Evolutionary conservation across 1,140 invertebrate species (phyloP).

Genomic region (Drosophila elegans): DNA sequence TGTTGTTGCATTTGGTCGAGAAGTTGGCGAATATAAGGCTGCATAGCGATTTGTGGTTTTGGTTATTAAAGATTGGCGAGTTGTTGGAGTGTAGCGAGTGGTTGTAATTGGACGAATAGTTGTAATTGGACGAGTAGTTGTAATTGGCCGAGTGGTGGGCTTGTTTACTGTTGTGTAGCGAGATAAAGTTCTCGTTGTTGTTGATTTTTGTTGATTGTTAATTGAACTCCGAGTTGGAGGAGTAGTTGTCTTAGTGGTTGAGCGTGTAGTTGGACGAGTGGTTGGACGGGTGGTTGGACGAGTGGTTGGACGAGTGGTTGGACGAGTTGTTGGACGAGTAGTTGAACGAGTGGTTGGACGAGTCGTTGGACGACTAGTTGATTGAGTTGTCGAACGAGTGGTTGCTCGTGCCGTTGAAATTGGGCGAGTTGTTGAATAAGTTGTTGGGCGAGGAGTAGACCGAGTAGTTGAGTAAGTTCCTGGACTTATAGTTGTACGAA

Average conservation of each 20-base stretch:
- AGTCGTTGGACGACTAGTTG: background rate
- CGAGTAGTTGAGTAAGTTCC: constrained; percentile 11
- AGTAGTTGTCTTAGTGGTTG: background rate
- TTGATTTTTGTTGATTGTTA: background rate
- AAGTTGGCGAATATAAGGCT: constrained; percentile 9
- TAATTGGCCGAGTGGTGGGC: constrained; percentile 9
- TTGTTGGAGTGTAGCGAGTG: constrained; percentile 7
- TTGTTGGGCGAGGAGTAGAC: background rate
- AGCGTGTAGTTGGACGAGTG: background rate
- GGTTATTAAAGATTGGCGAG: constrained; percentile 4
- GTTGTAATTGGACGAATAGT: constrained; percentile 15
- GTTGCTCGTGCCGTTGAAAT: constrained; percentile 1
- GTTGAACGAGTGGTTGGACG: background rate
- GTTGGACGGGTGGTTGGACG: constrained; percentile 1
- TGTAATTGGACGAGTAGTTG: constrained; percentile 16
- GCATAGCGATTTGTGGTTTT: constrained; percentile 3
- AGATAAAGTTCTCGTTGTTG: constrained; percentile 4
- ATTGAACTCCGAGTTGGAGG: background rate
- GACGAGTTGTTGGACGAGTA: background rate
- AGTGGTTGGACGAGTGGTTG: constrained; percentile 2
- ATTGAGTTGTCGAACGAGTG: background rate
- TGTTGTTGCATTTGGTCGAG: constrained; percentile 4
- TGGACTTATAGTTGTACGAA: background rate
- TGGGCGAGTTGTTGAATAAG: background rate
- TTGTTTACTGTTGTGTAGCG: constrained; percentile 4